A percentile compares a stretch with the other conserved stretches of the same genome.
phyloP scores from a whole-genome alignment of 2,888 invertebrate species.

The Noctua pronuba region DNA sequence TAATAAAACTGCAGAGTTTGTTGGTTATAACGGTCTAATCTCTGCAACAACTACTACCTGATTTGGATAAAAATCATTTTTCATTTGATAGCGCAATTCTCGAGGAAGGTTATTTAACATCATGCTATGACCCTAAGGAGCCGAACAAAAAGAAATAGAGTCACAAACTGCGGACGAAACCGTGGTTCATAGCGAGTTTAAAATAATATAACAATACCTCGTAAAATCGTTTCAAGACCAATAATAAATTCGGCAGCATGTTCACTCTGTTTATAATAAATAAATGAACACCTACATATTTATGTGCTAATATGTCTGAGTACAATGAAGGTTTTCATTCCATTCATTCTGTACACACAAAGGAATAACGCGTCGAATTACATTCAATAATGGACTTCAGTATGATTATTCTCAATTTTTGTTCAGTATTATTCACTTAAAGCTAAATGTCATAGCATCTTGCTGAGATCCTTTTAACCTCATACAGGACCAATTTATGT shows the following conservation, averaged over 20 bases:
- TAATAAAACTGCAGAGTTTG: not conserved
- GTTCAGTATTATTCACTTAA: conserved; percentile 1
- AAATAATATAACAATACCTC: not conserved
- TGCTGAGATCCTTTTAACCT: not conserved
- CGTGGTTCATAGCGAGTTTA: not conserved
- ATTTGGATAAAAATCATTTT: not conserved
- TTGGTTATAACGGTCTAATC: not conserved
- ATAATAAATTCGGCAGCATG: not conserved
- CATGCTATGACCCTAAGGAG: too few relatives aligned
- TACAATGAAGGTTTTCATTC: conserved; percentile 10
- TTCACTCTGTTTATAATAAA: not conserved
- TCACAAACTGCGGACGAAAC: not conserved
- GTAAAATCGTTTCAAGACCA: not conserved
- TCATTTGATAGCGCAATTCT: not conserved
- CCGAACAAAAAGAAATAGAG: not conserved
- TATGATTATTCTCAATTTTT: not conserved
- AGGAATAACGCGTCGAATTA: conserved; percentile 29
- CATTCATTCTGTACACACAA: conserved; percentile 14
- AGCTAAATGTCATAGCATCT: not conserved
- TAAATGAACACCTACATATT: not conserved
- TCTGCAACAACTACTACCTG: not conserved
- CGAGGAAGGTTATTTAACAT: not conserved
- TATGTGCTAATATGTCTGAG: not conserved
- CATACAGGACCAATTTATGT: not conserved
- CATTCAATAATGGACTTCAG: conserved; percentile 17